Evolutionary conservation across 2,888 invertebrate genomes (phyloP).

Genomic region (Drosophila mercatorum): DNA sequence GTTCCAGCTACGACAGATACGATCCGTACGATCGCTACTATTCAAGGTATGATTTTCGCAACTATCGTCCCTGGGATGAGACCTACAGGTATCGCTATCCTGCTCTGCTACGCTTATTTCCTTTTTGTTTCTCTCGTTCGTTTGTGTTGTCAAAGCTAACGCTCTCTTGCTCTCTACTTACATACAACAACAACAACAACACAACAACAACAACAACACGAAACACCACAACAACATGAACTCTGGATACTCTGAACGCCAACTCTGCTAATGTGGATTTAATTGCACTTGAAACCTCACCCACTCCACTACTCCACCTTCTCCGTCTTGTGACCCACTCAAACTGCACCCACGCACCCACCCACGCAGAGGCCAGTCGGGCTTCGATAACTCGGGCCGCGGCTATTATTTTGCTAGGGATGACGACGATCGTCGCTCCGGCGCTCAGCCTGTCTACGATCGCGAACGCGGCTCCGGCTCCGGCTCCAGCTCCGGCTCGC

Average conservation of each 20-base stretch:
- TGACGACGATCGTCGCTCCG: slow-evolving; percentile 80
- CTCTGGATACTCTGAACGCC: slow-evolving; percentile 60
- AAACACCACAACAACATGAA: slow-evolving; percentile 68
- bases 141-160: slow-evolving; percentile 42
- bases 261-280: slow-evolving; percentile 40
- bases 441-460: slow-evolving; percentile 48
- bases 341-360: slow-evolving; percentile 51
- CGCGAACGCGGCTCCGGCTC: slow-evolving; percentile 43
- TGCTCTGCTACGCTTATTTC: slow-evolving; percentile 15
- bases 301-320: slow-evolving; percentile 24
- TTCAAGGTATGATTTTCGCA: slow-evolving; percentile 83
- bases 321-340: slow-evolving; percentile 15
- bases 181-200: slow-evolving; percentile 66
- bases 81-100: slow-evolving; percentile 83
- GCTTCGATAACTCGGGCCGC: slow-evolving; percentile 87
- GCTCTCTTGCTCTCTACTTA: slow-evolving; percentile 69
- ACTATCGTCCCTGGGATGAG: slow-evolving; percentile 84
- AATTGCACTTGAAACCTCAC: slow-evolving; percentile 49
- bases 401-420: slow-evolving; percentile 88
- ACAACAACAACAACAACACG: slow-evolving; percentile 38
- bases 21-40: slow-evolving; percentile 83
- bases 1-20: slow-evolving; percentile 72
- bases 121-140: not conserved
- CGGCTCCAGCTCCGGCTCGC: slow-evolving; percentile 40
- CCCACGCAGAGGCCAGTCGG: slow-evolving; percentile 86